A percentile compares a stretch with the other conserved stretches of the same genome.
phyloP scores from a whole-genome alignment of 2,888 invertebrate genomes.

The Spatulosminthurus flaviceps region DNA sequence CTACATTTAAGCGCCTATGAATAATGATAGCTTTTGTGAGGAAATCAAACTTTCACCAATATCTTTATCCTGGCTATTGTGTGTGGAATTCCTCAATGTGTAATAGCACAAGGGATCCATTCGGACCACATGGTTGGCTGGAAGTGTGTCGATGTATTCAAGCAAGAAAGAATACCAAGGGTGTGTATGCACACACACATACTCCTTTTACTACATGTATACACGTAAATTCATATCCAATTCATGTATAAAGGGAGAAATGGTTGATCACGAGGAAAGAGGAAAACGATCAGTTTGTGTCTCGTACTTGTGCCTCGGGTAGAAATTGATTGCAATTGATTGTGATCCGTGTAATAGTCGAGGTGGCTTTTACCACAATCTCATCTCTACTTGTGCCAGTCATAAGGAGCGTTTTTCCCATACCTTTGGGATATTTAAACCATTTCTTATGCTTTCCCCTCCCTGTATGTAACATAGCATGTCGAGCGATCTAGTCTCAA shows the following conservation, averaged over 20 bases:
- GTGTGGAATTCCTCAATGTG: neutral
- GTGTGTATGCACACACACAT: too few species aligned
- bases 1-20: conserved; percentile 6
- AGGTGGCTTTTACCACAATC: conserved; percentile 32
- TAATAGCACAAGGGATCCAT: neutral
- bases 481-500: too few species aligned
- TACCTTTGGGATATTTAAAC: neutral
- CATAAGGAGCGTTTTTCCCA: neutral
- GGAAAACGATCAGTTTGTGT: conserved; percentile 32
- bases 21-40: conserved; percentile 14
- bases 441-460: neutral
- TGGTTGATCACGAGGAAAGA: neutral
- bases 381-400: conserved; percentile 22
- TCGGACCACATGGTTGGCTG: neutral
- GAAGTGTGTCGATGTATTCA: neutral
- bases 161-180: too few species aligned
- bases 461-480: too few species aligned
- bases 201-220: too few species aligned
- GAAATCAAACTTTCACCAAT: conserved; percentile 1
- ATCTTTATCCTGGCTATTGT: neutral
- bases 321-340: conserved; percentile 25
- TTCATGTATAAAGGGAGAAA: neutral
- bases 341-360: conserved; percentile 33
- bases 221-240: neutral
- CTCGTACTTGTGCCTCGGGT: conserved; percentile 29